These are phyloP conservation scores for Rhinolophus ferrumequinum DNA, from an alignment of 2,113 vertebrate genomes.

Conservation along the genomic window DNA sequence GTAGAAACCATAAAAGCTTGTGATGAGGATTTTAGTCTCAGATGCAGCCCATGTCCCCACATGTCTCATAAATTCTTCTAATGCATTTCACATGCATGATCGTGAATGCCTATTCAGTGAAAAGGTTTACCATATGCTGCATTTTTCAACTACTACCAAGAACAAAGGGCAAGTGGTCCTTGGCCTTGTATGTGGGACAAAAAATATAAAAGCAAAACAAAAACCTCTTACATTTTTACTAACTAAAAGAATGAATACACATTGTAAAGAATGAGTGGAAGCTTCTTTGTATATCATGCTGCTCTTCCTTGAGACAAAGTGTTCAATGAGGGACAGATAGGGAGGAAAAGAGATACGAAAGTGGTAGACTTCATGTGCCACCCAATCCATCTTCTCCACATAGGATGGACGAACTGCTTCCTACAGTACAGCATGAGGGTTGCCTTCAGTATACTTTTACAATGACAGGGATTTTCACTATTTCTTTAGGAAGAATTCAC, in stretches of 20 bases:
- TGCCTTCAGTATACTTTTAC: neutral
- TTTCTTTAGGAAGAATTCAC: slow-evolving; percentile 48
- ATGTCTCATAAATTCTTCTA: neutral
- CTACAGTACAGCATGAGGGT: neutral
- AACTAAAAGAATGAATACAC: slow-evolving; percentile 42
- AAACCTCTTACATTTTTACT: slow-evolving; percentile 9
- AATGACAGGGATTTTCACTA: neutral
- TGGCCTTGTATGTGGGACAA: slow-evolving; percentile 27
- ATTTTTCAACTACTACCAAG: slow-evolving; percentile 33
- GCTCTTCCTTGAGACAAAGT: slow-evolving; percentile 50
- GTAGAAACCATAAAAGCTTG: neutral
- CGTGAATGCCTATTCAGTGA: neutral
- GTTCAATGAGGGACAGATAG: neutral
- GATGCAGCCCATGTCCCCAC: neutral
- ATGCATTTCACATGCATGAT: slow-evolving; percentile 13
- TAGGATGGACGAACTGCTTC: neutral
- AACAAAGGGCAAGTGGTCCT: slow-evolving; percentile 15
- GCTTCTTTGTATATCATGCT: slow-evolving; percentile 45
- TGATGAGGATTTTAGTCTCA: neutral
- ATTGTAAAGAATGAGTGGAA: neutral
- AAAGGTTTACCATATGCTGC: slow-evolving; percentile 60
- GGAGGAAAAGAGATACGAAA: neutral
- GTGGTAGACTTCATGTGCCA: neutral
- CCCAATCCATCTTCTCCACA: neutral
- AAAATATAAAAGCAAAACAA: slow-evolving; percentile 1